Evolutionary conservation across 1,140 invertebrate species (phyloP).

Genomic region (Brachionus rotundiformis): DNA sequence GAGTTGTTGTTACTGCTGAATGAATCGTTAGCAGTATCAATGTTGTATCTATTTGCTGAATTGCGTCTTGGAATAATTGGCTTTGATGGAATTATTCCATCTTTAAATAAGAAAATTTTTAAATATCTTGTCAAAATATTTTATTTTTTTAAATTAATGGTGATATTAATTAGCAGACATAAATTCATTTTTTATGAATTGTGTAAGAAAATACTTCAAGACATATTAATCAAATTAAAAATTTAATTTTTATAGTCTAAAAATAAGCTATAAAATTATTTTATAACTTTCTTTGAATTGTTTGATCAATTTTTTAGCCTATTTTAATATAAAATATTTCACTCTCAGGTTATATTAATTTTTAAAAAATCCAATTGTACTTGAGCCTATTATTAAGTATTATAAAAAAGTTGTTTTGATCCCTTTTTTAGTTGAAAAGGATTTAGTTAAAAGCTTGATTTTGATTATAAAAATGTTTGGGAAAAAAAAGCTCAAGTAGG

Average conservation of each 20-base stretch:
- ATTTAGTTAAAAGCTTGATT: too few species aligned
- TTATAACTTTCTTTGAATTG: too few species aligned
- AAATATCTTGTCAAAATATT: background rate
- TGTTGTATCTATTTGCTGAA: conserved; percentile 25
- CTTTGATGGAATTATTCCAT: conserved; percentile 43
- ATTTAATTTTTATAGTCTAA: too few species aligned
- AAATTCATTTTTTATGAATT: background rate
- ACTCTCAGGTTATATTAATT: background rate
- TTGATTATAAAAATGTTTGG: background rate
- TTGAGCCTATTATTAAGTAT: too few species aligned
- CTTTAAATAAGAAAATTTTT: conserved; percentile 34
- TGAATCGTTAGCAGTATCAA: background rate
- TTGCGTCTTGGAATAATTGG: conserved; percentile 51
- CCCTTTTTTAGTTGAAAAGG: too few species aligned
- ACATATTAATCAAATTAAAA: too few species aligned
- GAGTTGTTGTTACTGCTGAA: background rate
- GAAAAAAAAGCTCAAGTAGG: background rate
- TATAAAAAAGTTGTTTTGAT: too few species aligned
- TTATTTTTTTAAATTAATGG: background rate
- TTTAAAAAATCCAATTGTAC: too few species aligned
- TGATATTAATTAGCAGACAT: conserved; percentile 9
- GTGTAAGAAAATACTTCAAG: background rate
- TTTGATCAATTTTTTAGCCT: too few species aligned
- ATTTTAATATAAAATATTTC: too few species aligned
- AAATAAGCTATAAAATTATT: too few species aligned